Conservation (phyloP, 1,140 invertebrate species). For the Sinella curviseta region DNA sequence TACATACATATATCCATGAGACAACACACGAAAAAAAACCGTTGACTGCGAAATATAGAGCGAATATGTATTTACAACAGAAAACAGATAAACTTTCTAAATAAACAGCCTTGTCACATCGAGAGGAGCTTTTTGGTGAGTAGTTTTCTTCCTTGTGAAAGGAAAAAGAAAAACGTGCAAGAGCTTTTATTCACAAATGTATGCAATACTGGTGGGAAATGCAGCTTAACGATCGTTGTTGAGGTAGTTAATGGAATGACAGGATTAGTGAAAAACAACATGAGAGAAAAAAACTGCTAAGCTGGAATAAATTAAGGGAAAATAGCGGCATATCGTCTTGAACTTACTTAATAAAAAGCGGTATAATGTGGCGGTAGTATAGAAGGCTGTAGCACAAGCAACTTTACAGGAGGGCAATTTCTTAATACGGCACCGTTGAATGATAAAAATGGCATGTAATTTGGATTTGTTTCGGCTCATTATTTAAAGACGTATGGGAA, state of each 20-base stretch:
- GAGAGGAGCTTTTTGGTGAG: not conserved
- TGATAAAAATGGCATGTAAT: not conserved
- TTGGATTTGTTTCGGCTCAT: not conserved
- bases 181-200: too few relatives aligned
- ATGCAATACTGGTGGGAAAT: not conserved
- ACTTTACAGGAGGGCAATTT: too few relatives aligned
- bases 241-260: conserved; percentile 22
- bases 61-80: not conserved
- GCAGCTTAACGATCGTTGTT: conserved; percentile 10
- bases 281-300: too few relatives aligned
- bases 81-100: not conserved
- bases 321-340: too few relatives aligned
- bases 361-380: too few relatives aligned
- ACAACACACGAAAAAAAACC: too few relatives aligned
- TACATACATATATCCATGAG: too few relatives aligned
- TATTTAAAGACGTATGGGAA: not conserved
- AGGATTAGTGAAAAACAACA: conserved; percentile 5
- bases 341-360: too few relatives aligned
- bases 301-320: not conserved
- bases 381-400: too few relatives aligned
- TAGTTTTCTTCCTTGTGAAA: not conserved
- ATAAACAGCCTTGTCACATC: conserved; percentile 8
- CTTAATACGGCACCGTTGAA: not conserved
- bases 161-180: not conserved
- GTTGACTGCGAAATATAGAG: too few relatives aligned